Conservation (phyloP, 2,797 vertebrate species). For the Carduelis carduelis region DNA sequence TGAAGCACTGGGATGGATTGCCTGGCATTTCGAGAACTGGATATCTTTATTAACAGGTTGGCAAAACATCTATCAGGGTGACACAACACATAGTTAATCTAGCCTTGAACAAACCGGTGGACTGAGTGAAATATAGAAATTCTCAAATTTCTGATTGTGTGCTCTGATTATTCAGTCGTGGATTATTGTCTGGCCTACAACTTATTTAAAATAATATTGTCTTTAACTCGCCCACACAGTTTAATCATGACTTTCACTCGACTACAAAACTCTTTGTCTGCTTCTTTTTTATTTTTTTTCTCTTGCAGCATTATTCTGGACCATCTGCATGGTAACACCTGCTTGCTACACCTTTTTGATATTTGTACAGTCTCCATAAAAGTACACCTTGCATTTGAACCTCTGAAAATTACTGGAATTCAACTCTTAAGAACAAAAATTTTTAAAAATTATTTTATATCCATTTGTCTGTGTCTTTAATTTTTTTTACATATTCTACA, state of each 20-base stretch:
- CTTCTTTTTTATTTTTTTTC: neutral
- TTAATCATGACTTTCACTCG: neutral
- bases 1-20: neutral
- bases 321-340: neutral
- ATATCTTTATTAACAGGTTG: slow-evolving; percentile 4
- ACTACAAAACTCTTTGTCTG: neutral
- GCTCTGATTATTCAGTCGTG: neutral
- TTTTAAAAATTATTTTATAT: neutral
- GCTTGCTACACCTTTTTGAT: neutral
- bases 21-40: neutral
- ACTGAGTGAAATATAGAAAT: neutral
- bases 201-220: neutral
- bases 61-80: neutral
- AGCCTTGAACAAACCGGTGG: neutral
- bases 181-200: neutral
- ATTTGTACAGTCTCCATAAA: neutral
- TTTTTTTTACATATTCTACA: neutral
- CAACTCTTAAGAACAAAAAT: neutral
- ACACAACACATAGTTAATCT: neutral
- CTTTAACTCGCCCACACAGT: neutral
- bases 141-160: neutral
- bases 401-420: neutral
- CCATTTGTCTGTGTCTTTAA: neutral
- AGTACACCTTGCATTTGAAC: neutral
- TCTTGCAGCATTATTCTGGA: neutral